Evolutionary conservation across 2,113 vertebrate species (phyloP).

Genomic region (Scophthalmus maximus): DNA sequence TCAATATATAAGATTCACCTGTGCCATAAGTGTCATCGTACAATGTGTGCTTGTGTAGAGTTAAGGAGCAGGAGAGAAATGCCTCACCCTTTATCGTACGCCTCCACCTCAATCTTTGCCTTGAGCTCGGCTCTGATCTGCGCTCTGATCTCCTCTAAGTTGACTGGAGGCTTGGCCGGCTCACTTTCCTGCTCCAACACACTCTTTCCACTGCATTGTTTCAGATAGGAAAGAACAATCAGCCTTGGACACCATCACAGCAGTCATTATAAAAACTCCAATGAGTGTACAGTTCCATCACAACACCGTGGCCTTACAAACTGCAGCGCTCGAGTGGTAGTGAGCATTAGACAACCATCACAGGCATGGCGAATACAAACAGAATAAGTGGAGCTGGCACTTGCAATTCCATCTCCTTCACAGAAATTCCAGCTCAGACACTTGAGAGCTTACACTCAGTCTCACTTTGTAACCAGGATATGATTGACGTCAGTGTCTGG

Average conservation of each 20-base stretch:
- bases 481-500: slow-evolving; percentile 64
- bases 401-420: slow-evolving; percentile 47
- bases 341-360: slow-evolving; percentile 18
- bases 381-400: slow-evolving; percentile 35
- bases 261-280: slow-evolving; percentile 47
- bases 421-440: slow-evolving; percentile 30
- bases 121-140: slow-evolving; percentile 89
- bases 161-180: slow-evolving; percentile 78
- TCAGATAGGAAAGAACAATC: slow-evolving; percentile 76
- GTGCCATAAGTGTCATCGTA: not conserved
- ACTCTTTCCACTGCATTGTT: slow-evolving; percentile 89
- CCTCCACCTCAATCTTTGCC: slow-evolving; percentile 93
- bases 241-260: slow-evolving; percentile 48
- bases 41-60: slow-evolving; percentile 6
- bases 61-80: slow-evolving; percentile 13
- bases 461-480: slow-evolving; percentile 66
- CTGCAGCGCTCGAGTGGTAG: slow-evolving; percentile 8
- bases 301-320: slow-evolving; percentile 20
- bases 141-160: slow-evolving; percentile 86
- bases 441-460: slow-evolving; percentile 42
- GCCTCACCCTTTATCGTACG: slow-evolving; percentile 93
- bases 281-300: slow-evolving; percentile 40
- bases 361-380: slow-evolving; percentile 3
- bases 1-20: not conserved
- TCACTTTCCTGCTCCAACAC: slow-evolving; percentile 86